phyloP scores from a whole-genome alignment of 2,888 invertebrate genomes.

The Chloroclystis v-ata region DNA sequence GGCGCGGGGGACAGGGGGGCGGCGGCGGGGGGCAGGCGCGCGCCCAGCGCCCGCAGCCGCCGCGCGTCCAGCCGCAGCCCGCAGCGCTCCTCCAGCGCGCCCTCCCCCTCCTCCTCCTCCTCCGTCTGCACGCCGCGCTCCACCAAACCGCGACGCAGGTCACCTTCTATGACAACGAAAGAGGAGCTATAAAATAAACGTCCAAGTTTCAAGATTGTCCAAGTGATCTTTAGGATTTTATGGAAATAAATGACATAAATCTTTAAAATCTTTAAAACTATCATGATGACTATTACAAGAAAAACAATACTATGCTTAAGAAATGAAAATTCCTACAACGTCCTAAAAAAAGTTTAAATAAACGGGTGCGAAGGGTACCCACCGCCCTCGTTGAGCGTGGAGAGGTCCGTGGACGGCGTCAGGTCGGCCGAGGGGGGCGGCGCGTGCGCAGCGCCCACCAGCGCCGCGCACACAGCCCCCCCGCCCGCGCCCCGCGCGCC shows the following conservation, averaged over 20 bases:
- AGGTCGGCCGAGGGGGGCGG: constrained; percentile 45
- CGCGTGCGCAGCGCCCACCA: constrained; percentile 44
- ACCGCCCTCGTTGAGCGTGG: constrained; percentile 52
- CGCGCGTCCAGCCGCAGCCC: constrained; percentile 7
- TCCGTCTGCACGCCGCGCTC: constrained; percentile 65
- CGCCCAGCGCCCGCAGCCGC: constrained; percentile 32
- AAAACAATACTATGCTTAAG: too few relatives aligned
- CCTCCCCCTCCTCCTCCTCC: constrained; percentile 34
- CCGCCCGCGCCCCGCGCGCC: constrained; percentile 38
- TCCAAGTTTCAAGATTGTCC: too few relatives aligned
- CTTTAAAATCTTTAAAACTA: too few relatives aligned
- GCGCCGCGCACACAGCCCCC: constrained; percentile 55
- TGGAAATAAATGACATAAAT: too few relatives aligned
- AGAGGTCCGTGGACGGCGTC: constrained; percentile 56
- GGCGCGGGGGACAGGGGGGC: constrained; percentile 18
- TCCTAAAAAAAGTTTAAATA: too few relatives aligned
- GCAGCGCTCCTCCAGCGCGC: constrained; percentile 34
- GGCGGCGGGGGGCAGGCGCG: constrained; percentile 24
- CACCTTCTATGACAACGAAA: too few relatives aligned
- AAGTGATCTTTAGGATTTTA: too few relatives aligned
- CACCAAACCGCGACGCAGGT: too few relatives aligned
- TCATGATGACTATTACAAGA: too few relatives aligned
- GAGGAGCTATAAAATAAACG: too few relatives aligned
- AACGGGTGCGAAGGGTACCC: too few relatives aligned
- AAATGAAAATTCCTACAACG: too few relatives aligned